Conservation (phyloP, 30 jellyfish, hydroid and myxozoan species). For the Chrysaora quinquecirrha region DNA sequence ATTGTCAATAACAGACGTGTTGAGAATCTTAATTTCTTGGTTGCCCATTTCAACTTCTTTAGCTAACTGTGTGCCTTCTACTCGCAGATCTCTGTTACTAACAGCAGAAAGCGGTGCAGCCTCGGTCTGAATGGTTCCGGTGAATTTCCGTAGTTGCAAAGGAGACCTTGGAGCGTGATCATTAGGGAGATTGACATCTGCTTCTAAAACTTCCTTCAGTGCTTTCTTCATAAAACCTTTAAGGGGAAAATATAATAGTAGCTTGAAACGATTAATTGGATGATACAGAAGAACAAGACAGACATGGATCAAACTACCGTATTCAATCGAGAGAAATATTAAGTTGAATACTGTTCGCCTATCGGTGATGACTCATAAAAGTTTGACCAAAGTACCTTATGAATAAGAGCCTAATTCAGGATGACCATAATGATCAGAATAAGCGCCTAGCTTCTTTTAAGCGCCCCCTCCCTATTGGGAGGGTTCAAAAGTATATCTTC, state of each 20-base stretch:
- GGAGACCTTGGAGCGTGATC: background rate
- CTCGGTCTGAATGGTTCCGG: background rate
- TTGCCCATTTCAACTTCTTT: background rate
- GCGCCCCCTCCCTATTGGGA: no score
- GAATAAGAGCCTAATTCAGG: no score
- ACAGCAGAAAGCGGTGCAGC: background rate
- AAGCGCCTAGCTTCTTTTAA: no score
- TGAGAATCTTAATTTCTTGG: background rate
- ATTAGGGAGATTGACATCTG: constrained; percentile 40
- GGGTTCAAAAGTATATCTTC: no score
- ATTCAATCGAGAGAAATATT: no score
- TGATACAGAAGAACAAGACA: no score
- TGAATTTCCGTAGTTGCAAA: background rate
- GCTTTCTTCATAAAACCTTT: constrained; percentile 86
- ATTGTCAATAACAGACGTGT: background rate
- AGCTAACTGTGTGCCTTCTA: background rate
- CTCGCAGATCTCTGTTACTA: background rate
- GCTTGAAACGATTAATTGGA: background rate
- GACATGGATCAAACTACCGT: no score
- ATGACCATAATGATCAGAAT: no score
- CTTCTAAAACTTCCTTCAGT: constrained; percentile 59
- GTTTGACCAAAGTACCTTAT: no score
- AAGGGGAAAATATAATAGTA: background rate
- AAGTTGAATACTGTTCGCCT: no score
- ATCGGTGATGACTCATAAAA: no score